Percentiles rank a stretch among this genome's conserved stretches.
Evolutionary conservation across 2,888 invertebrate species (phyloP).

Genomic region (Bursaphelenchus okinawaensis): DNA sequence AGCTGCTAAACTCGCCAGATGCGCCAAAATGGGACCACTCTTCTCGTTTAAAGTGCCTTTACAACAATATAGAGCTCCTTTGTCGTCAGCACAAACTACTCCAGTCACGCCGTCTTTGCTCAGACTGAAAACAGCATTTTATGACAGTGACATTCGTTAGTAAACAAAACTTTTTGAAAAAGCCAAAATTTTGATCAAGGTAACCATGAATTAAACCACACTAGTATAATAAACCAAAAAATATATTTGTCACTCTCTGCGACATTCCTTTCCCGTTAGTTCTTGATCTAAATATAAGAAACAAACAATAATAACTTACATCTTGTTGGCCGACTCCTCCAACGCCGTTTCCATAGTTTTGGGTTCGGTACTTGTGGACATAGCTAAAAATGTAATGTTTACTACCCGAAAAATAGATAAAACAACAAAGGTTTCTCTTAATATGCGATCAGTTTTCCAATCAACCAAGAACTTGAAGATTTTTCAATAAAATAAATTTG

Average conservation of each 20-base stretch:
- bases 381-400: not conserved
- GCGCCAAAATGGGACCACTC: conserved; percentile 26
- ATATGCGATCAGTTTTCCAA: no score
- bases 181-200: no score
- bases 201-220: no score
- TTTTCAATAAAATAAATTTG: not conserved
- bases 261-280: no score
- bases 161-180: no score
- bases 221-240: no score
- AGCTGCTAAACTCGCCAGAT: conserved; percentile 16
- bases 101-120: conserved; percentile 17
- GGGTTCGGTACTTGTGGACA: no score
- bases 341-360: conserved; percentile 17
- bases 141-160: no score
- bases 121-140: conserved; percentile 9
- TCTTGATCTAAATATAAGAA: not conserved
- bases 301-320: conserved; percentile 10
- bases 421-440: no score
- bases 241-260: no score
- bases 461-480: no score
- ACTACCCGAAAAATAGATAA: no score
- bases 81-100: conserved; percentile 23
- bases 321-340: conserved; percentile 21
- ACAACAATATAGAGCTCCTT: conserved; percentile 15
- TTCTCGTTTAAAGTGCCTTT: conserved; percentile 21